Conservation (phyloP, 1,140 invertebrate genomes). For the Drosophila oshimai region DNA sequence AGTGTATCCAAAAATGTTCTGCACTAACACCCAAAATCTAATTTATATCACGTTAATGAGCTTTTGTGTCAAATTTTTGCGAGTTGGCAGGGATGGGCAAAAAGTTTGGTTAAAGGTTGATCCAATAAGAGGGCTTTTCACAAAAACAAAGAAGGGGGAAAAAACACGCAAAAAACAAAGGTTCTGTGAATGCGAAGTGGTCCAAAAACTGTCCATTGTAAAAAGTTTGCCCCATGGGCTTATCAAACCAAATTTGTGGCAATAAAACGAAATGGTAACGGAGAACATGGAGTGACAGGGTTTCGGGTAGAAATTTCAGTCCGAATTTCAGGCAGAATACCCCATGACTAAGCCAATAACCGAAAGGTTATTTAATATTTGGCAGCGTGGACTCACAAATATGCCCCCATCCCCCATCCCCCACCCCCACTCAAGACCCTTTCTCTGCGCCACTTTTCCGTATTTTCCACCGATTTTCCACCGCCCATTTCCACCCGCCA, state of each 20-base stretch:
- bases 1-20: conserved; percentile 58
- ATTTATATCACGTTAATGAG: conserved; percentile 81
- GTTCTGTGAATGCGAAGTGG: conserved; percentile 2
- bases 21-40: conserved; percentile 76
- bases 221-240: conserved; percentile 65
- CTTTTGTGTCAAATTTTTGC: conserved; percentile 72
- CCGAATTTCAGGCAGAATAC: conserved; percentile 5
- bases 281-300: not conserved
- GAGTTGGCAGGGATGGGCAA: not conserved
- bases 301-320: not conserved
- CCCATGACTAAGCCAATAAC: conserved; percentile 74
- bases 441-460: not conserved
- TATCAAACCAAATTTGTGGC: conserved; percentile 77
- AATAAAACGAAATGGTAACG: conserved; percentile 67
- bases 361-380: conserved; percentile 81
- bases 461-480: conserved; percentile 28
- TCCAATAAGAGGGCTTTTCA: not conserved
- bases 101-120: conserved; percentile 8
- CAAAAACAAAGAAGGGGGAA: not conserved
- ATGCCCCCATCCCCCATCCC: not conserved
- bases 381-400: conserved; percentile 3
- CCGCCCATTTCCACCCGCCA: not conserved
- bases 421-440: not conserved
- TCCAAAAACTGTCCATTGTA: conserved; percentile 67
- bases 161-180: not conserved